These are phyloP conservation scores for Smittia aterrima DNA, from an alignment of 2,888 invertebrate species.

Conservation along the genomic window DNA sequence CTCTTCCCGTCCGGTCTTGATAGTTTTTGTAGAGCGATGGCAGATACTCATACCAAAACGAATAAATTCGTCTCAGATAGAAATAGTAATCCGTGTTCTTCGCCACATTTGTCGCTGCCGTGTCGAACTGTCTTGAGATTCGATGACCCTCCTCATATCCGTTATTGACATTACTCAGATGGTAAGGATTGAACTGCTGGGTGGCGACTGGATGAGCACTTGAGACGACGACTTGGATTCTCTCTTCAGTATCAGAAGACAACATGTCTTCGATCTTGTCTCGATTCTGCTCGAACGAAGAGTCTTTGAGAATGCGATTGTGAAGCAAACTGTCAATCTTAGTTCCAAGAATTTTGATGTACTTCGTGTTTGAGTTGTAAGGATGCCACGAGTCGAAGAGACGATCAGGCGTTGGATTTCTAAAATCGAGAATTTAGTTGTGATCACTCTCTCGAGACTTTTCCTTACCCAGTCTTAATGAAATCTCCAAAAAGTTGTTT, in stretches of 20 bases:
- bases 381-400: constrained; percentile 61
- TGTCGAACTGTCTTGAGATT: constrained; percentile 4
- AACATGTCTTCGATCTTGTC: constrained; percentile 49
- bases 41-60: constrained; percentile 52
- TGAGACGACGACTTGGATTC: constrained; percentile 21
- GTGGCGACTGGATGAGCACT: background rate
- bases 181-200: constrained; percentile 31
- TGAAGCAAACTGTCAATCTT: constrained; percentile 41
- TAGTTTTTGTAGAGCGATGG: constrained; percentile 45
- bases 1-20: constrained; percentile 35
- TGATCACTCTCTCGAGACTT: background rate
- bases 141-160: constrained; percentile 25
- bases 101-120: background rate
- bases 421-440: constrained; percentile 45
- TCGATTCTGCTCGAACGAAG: constrained; percentile 49
- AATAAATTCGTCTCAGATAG: constrained; percentile 50
- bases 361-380: constrained; percentile 54
- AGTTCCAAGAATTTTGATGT: constrained; percentile 50
- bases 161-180: constrained; percentile 32
- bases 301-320: constrained; percentile 50
- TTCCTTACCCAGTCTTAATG: constrained; percentile 56
- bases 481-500: constrained; percentile 58
- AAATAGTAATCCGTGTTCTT: constrained; percentile 48
- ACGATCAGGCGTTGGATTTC: constrained; percentile 59
- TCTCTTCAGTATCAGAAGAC: constrained; percentile 42